Percentiles rank a stretch among this genome's conserved stretches.
phyloP scores from a whole-genome alignment of 2,888 invertebrate species.

The Erebia aethiops region DNA sequence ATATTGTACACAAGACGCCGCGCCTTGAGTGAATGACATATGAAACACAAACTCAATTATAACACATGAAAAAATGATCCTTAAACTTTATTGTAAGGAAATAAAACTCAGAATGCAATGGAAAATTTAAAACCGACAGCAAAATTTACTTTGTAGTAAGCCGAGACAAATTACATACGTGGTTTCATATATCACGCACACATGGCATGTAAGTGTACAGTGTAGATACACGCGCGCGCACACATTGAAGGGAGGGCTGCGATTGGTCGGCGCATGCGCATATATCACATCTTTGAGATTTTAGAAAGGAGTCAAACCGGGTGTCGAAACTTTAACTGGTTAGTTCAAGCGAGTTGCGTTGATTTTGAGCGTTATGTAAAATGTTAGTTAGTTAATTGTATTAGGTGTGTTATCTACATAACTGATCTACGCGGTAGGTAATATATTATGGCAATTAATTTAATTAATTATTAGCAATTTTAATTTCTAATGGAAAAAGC shows the following conservation, averaged over 20 bases:
- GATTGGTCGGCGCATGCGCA: conserved; percentile 66
- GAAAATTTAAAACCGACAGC: conserved; percentile 17
- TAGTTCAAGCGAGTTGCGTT: conserved; percentile 56
- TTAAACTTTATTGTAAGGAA: conserved; percentile 19
- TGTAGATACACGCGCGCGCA: conserved; percentile 46
- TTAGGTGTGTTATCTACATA: conserved; percentile 36
- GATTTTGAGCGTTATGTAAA: conserved; percentile 50
- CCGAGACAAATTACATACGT: conserved; percentile 54
- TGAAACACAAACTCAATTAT: conserved; percentile 43
- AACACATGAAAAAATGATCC: conserved; percentile 20
- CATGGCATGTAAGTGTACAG: conserved; percentile 27
- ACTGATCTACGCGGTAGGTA: conserved; percentile 27
- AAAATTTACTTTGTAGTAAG: conserved; percentile 46
- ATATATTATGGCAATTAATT: conserved; percentile 5
- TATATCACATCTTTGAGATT: conserved; percentile 68
- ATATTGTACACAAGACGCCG: conserved; percentile 49
- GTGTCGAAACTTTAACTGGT: conserved; percentile 60
- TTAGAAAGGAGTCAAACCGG: conserved; percentile 74
- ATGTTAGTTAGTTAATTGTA: conserved; percentile 37
- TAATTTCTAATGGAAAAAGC: too few species aligned
- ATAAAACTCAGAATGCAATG: conserved; percentile 50
- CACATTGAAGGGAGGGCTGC: conserved; percentile 42
- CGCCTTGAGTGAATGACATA: conserved; percentile 61
- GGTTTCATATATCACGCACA: conserved; percentile 54
- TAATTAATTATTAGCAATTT: neutral